These are phyloP conservation scores for Hemibates koningsi DNA, from an alignment of 2,113 vertebrate genomes.

Conservation along the genomic window DNA sequence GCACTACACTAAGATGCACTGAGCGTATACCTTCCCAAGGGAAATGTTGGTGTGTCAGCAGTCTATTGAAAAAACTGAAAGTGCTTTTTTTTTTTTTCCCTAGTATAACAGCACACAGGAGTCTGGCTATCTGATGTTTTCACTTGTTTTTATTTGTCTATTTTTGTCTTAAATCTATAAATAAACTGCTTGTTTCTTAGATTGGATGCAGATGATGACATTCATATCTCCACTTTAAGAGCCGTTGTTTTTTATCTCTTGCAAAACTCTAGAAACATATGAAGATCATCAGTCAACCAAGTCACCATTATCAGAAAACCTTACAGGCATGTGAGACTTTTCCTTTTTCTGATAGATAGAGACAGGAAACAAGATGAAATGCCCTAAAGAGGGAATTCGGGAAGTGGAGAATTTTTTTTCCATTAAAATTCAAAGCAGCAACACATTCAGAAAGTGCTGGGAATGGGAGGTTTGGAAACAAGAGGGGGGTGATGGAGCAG, in stretches of 20 bases:
- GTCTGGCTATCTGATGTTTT: slow-evolving; percentile 16
- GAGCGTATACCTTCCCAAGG: not conserved
- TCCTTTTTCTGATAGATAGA: not conserved
- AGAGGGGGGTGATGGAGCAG: not conserved
- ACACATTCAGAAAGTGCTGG: not conserved
- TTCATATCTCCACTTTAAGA: slow-evolving; percentile 7
- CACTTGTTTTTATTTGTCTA: slow-evolving; percentile 5
- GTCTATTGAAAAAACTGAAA: not conserved
- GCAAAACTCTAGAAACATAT: not conserved
- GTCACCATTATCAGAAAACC: not conserved
- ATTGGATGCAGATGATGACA: not conserved
- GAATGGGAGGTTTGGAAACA: slow-evolving; percentile 22
- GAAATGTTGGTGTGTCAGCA: slow-evolving; percentile 21
- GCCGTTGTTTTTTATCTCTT: not conserved
- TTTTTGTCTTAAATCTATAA: slow-evolving; percentile 42
- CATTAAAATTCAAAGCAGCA: slow-evolving; percentile 42
- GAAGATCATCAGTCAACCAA: not conserved
- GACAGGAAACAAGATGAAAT: not conserved
- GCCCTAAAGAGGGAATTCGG: not conserved
- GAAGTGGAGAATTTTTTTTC: not conserved
- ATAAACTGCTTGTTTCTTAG: slow-evolving; percentile 29
- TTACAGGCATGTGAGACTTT: not conserved
- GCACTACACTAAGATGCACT: not conserved
- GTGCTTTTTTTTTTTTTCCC: not conserved
- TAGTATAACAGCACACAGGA: not conserved